phyloP scores from a whole-genome alignment of 2,113 vertebrate genomes.

The Illadopsis cleaveri region DNA sequence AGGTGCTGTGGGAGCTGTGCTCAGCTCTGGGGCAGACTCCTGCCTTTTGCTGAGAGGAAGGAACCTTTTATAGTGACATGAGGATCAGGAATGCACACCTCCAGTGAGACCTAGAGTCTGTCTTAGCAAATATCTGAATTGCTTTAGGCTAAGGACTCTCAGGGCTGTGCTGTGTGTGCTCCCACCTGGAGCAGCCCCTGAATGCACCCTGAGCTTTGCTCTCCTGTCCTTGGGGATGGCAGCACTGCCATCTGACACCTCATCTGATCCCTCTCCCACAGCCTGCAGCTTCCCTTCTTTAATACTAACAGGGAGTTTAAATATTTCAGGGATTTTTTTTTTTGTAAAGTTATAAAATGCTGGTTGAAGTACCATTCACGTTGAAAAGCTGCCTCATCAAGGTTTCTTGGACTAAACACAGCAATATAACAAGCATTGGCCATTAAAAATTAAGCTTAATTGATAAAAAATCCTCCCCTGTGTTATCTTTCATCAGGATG shows the following conservation, averaged over 20 bases:
- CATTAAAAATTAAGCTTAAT: slow-evolving; percentile 23
- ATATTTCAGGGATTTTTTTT: not conserved
- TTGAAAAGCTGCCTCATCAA: slow-evolving; percentile 8
- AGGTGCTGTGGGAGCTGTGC: accelerated
- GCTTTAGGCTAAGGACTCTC: not conserved
- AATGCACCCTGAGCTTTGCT: not conserved
- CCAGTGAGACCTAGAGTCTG: not conserved
- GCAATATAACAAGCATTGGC: not conserved
- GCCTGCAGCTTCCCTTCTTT: not conserved
- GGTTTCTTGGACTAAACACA: not conserved
- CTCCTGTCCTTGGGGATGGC: accelerated
- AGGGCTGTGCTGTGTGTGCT: not conserved
- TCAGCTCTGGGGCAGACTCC: not conserved
- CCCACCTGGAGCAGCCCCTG: too few relatives aligned
- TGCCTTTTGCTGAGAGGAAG: not conserved
- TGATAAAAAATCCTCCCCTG: not conserved
- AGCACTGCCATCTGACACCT: not conserved
- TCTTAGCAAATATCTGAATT: not conserved
- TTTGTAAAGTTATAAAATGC: not conserved
- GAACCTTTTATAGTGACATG: accelerated
- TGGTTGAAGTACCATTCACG: not conserved
- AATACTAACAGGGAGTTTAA: not conserved
- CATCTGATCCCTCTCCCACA: accelerated
- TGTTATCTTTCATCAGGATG: slow-evolving; percentile 22
- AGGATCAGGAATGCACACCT: not conserved